Conservation (phyloP, 1,140 invertebrate genomes). For the Polyergus mexicanus region DNA sequence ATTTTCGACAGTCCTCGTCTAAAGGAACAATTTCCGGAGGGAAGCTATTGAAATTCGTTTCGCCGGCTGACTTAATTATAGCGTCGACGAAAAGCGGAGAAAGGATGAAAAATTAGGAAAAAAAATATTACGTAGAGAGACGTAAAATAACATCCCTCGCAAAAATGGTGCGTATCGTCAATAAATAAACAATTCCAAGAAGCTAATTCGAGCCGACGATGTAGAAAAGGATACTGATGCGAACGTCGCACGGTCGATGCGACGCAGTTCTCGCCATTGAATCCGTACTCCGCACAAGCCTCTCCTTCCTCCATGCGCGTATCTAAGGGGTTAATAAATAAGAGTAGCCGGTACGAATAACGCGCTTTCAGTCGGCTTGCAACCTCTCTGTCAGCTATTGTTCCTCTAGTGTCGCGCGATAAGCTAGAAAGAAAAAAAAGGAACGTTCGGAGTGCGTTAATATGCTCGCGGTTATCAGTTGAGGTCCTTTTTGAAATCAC, state of each 20-base stretch:
- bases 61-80: no score
- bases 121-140: neutral
- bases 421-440: neutral
- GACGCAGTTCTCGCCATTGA: constrained; percentile 50
- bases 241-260: neutral
- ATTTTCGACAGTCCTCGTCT: no score
- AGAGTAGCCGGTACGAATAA: constrained; percentile 65
- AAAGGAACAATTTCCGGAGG: no score
- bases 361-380: constrained; percentile 63
- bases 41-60: no score
- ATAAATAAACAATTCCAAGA: neutral
- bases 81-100: neutral
- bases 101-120: neutral
- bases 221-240: constrained; percentile 1
- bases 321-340: constrained; percentile 72
- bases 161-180: no score
- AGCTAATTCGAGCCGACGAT: neutral
- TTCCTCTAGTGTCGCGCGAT: neutral
- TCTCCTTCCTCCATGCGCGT: constrained; percentile 64
- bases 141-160: neutral
- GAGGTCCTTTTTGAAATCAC: neutral
- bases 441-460: neutral
- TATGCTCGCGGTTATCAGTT: constrained; percentile 50
- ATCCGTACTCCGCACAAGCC: constrained; percentile 64
- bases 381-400: constrained; percentile 24